Conservation (phyloP, 2,113 vertebrate genomes). For the Ranitomeya variabilis region DNA sequence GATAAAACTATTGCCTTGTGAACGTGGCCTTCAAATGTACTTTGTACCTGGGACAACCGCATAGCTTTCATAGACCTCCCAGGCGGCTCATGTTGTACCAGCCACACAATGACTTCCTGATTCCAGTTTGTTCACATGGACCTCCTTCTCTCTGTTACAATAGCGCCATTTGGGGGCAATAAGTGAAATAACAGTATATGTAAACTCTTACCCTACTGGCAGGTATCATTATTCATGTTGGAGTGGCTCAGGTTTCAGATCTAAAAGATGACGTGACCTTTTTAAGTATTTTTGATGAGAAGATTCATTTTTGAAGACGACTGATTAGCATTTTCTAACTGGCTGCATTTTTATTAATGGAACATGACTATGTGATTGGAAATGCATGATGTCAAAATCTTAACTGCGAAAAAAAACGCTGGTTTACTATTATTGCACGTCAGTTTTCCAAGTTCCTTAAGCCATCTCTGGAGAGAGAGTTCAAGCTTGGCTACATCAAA, state of each 20-base stretch:
- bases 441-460: not conserved
- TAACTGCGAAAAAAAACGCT: not conserved
- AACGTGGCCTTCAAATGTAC: no score
- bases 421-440: not conserved
- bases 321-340: not conserved
- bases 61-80: no score
- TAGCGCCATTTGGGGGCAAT: no score
- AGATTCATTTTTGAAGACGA: not conserved
- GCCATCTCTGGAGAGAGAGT: conserved; percentile 19
- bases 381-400: not conserved
- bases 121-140: no score
- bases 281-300: not conserved
- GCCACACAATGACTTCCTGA: no score
- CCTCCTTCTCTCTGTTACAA: no score
- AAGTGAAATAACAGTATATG: no score
- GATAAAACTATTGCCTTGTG: no score
- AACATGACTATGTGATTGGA: not conserved
- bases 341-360: not conserved
- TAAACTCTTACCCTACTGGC: no score
- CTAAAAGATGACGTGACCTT: not conserved
- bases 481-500: conserved; percentile 31
- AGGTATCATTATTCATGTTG: not conserved
- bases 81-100: no score
- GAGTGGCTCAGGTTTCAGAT: not conserved
- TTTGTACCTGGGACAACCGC: no score